A percentile compares a stretch with the other conserved stretches of the same genome.
These are phyloP conservation scores for Sinocyclocheilus rhinocerous DNA, from an alignment of 2,113 vertebrate genomes.

Conservation along the genomic window DNA sequence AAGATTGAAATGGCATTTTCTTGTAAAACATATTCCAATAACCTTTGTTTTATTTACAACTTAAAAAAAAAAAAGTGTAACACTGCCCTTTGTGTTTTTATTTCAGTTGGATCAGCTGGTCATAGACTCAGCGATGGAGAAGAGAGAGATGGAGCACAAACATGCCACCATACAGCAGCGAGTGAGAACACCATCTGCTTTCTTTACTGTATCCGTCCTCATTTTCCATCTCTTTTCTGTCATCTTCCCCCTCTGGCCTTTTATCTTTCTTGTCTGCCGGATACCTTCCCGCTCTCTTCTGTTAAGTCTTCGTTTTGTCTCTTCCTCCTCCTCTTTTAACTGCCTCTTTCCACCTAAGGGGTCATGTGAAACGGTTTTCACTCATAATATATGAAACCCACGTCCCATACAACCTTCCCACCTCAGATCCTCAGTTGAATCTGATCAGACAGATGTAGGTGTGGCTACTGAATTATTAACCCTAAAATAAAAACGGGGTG, in stretches of 20 bases:
- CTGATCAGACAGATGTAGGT: not conserved
- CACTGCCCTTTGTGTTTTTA: slow-evolving; percentile 37
- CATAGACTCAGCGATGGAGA: slow-evolving; percentile 93
- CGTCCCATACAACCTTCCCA: not conserved
- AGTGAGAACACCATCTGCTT: slow-evolving; percentile 72
- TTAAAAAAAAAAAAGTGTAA: not conserved
- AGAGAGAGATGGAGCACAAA: slow-evolving; percentile 94
- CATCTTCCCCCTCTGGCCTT: not conserved
- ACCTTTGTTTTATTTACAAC: too few relatives aligned
- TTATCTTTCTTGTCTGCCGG: not conserved
- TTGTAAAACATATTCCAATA: not conserved
- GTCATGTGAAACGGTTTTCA: not conserved
- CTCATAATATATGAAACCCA: not conserved
- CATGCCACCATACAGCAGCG: slow-evolving; percentile 92
- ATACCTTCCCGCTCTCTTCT: not conserved
- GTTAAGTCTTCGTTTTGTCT: not conserved
- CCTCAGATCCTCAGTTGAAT: not conserved
- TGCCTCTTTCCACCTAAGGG: not conserved
- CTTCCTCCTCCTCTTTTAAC: not conserved
- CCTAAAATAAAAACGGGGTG: not conserved
- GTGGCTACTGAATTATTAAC: not conserved
- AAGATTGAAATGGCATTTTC: not conserved
- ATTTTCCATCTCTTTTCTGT: not conserved
- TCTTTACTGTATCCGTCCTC: not conserved
- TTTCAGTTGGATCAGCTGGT: slow-evolving; percentile 93